Conservation (phyloP, 1,140 invertebrate genomes). For the Belonocnema kinseyi region DNA sequence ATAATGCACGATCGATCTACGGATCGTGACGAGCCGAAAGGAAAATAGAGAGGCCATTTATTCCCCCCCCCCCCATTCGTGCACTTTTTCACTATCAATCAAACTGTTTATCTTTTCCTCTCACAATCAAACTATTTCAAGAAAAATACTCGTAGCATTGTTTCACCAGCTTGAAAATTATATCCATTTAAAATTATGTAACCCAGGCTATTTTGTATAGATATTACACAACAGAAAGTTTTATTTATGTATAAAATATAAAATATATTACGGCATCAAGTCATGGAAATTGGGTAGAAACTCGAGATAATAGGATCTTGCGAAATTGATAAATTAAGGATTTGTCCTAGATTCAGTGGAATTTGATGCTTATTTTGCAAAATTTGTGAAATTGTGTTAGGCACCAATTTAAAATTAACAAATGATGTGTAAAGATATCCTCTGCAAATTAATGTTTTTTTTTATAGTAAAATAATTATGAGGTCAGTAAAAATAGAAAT, state of each 20-base stretch:
- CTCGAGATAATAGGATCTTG: too few relatives aligned
- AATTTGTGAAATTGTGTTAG: too few relatives aligned
- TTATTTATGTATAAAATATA: background rate
- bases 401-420: too few relatives aligned
- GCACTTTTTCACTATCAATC: background rate
- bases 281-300: too few relatives aligned
- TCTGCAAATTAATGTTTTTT: too few relatives aligned
- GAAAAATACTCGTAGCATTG: background rate
- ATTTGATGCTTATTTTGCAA: too few relatives aligned
- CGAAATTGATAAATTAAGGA: too few relatives aligned
- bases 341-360: too few relatives aligned
- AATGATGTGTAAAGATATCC: too few relatives aligned
- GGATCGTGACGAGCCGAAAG: constrained; percentile 1
- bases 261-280: background rate
- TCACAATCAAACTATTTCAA: background rate
- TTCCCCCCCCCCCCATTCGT: background rate
- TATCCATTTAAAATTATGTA: background rate
- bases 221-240: background rate
- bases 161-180: background rate
- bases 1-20: background rate
- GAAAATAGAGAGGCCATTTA: background rate
- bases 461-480: too few relatives aligned
- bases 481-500: too few relatives aligned
- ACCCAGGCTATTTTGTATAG: background rate
- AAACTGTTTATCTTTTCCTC: constrained; percentile 14